A percentile compares a stretch with the other conserved stretches of the same genome.
Evolutionary conservation across 2,113 vertebrate species (phyloP).

Genomic region (Pedetes capensis): DNA sequence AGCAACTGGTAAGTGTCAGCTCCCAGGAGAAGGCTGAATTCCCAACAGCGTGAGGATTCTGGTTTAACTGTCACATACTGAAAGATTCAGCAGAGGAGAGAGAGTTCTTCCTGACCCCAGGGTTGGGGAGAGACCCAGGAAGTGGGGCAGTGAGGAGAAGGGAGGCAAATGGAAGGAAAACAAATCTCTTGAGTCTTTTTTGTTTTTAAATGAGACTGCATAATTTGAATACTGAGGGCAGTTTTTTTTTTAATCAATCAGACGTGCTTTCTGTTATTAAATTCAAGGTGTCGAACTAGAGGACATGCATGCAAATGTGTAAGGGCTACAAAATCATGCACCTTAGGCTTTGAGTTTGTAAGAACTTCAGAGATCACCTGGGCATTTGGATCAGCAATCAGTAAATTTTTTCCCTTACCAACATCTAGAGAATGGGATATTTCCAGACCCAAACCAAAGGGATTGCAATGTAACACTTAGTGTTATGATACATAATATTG

Average conservation of each 20-base stretch:
- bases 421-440: neutral
- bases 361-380: conserved; percentile 5
- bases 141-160: neutral
- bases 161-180: neutral
- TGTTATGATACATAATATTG: neutral
- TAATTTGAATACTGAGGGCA: neutral
- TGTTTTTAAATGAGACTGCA: neutral
- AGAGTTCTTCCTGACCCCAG: neutral
- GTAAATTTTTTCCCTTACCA: neutral
- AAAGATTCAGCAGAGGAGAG: neutral
- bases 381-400: conserved; percentile 34
- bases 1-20: conserved; percentile 94
- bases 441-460: neutral
- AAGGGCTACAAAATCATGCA: neutral
- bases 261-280: neutral
- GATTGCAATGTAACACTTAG: neutral
- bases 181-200: neutral
- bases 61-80: neutral
- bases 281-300: neutral
- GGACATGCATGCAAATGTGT: neutral
- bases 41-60: conserved; percentile 9
- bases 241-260: neutral
- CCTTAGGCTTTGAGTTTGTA: neutral
- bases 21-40: conserved; percentile 56
- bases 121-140: neutral